Conservation (phyloP, 2,797 vertebrate genomes). For the Propithecus deckenii region DNA sequence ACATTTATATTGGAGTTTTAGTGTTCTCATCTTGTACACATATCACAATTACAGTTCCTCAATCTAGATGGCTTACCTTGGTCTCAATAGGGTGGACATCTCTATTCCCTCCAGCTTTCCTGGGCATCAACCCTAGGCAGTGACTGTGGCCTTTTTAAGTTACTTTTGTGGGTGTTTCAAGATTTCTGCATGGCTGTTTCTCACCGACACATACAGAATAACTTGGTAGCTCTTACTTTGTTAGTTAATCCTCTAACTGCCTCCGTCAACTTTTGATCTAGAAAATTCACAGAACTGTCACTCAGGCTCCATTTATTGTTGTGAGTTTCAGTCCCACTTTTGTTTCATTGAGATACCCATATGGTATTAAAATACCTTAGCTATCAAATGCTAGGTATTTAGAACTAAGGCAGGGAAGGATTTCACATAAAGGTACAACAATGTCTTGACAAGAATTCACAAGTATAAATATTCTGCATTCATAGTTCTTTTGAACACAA, state of each 20-base stretch:
- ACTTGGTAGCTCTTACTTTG: not conserved
- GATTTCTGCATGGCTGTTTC: not conserved
- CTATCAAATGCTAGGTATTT: not conserved
- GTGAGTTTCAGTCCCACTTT: not conserved
- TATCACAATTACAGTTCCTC: not conserved
- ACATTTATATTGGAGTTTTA: not conserved
- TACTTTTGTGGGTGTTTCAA: not conserved
- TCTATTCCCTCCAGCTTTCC: not conserved
- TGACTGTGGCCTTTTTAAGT: not conserved
- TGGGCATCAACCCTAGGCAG: not conserved
- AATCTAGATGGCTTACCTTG: not conserved
- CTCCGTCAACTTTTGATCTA: not conserved
- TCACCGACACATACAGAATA: fast-evolving
- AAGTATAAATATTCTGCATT: not conserved
- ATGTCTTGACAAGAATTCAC: not conserved
- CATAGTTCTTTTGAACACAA: not conserved
- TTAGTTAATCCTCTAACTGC: not conserved
- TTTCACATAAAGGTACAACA: not conserved
- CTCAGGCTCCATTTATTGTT: not conserved
- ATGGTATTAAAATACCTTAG: not conserved
- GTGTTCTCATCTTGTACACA: not conserved
- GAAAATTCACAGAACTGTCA: not conserved
- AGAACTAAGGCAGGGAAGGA: not conserved
- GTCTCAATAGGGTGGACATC: too few relatives aligned
- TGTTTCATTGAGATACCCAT: not conserved